These are phyloP conservation scores for Popillia japonica DNA, from an alignment of 1,140 invertebrate species.

Conservation along the genomic window DNA sequence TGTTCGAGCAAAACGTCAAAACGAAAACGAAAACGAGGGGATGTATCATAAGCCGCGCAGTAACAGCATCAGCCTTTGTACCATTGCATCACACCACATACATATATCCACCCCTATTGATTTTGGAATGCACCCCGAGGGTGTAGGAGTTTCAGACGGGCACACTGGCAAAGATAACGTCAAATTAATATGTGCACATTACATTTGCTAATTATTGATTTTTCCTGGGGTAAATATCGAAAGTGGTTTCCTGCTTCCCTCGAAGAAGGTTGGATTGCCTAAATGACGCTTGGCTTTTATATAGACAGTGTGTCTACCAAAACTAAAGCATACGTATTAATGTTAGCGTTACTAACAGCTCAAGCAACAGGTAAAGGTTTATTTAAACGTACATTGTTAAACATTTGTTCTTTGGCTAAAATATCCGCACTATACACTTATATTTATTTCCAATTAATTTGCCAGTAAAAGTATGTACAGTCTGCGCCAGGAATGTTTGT, in stretches of 20 bases:
- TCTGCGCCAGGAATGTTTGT: no score
- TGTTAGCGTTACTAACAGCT: no score
- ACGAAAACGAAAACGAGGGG: slow-evolving; percentile 28
- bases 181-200: slow-evolving; percentile 34
- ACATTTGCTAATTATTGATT: slow-evolving; percentile 32
- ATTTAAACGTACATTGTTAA: no score
- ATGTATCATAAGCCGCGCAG: slow-evolving; percentile 1
- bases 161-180: slow-evolving; percentile 26
- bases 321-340: no score
- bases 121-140: slow-evolving; percentile 31
- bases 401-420: no score
- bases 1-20: not conserved
- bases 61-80: not conserved
- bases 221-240: not conserved
- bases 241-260: not conserved
- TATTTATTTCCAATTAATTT: no score
- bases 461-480: no score
- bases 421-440: no score
- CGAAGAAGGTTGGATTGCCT: not conserved
- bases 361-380: no score
- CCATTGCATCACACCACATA: not conserved
- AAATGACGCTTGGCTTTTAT: no score
- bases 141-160: slow-evolving; percentile 16
- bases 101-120: slow-evolving; percentile 2
- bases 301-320: no score